phyloP scores from a whole-genome alignment of 1,140 invertebrate species.

The Rhagoletis zephyria region DNA sequence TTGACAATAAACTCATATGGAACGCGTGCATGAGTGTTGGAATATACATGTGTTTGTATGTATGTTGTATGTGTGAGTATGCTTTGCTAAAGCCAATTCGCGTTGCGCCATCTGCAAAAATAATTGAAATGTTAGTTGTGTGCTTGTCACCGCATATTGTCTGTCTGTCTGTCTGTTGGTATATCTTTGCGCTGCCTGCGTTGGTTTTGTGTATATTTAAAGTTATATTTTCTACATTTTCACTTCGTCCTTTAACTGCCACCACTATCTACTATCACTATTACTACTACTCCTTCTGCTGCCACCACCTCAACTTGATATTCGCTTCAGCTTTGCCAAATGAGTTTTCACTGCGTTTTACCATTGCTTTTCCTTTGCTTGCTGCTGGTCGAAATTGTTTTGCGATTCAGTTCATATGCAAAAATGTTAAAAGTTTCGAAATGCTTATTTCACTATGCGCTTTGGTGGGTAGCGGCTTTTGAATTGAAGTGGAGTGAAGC shows the following conservation, averaged over 20 bases:
- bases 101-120: constrained; percentile 44
- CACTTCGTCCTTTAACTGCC: constrained; percentile 1
- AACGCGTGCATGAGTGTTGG: neutral
- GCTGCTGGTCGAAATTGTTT: constrained; percentile 48
- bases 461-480: constrained; percentile 13
- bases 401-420: constrained; percentile 41
- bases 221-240: constrained; percentile 43
- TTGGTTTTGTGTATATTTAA: neutral
- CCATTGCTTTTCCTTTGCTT: neutral
- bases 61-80: neutral
- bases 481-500: neutral
- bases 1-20: constrained; percentile 6
- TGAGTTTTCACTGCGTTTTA: constrained; percentile 6
- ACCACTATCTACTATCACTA: neutral
- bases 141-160: constrained; percentile 40
- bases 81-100: constrained; percentile 25
- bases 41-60: neutral
- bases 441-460: constrained; percentile 15
- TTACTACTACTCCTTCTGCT: neutral
- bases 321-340: neutral
- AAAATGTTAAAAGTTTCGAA: constrained; percentile 44
- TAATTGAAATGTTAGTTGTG: constrained; percentile 52
- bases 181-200: neutral
- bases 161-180: neutral
- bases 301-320: neutral